These are phyloP conservation scores for Sebastes goodei DNA, from an alignment of 2,797 vertebrate genomes.

Conservation along the genomic window DNA sequence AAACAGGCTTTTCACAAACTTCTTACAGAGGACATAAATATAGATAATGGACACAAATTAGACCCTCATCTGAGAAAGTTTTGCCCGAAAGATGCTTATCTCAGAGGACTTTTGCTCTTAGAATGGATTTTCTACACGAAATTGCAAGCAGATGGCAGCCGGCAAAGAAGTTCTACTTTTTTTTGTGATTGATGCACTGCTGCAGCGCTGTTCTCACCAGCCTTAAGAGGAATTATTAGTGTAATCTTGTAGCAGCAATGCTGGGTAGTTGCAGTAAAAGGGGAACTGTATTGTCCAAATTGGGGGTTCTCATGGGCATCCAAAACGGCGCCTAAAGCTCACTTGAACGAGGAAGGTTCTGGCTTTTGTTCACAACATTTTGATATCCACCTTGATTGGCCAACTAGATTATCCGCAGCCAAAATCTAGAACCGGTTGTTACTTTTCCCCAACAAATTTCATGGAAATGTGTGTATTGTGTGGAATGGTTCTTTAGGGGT, in stretches of 20 bases:
- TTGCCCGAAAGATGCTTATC: constrained; percentile 67
- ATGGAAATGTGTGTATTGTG: background rate
- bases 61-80: constrained; percentile 73
- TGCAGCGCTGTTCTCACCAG: constrained; percentile 32
- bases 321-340: background rate
- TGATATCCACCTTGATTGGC: background rate
- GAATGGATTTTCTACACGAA: constrained; percentile 55
- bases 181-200: constrained; percentile 44
- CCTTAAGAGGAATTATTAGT: constrained; percentile 23
- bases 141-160: constrained; percentile 73
- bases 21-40: constrained; percentile 64
- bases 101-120: constrained; percentile 60
- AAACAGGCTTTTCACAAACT: constrained; percentile 50
- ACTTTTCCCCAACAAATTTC: background rate
- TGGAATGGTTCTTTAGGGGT: background rate
- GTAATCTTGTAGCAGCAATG: constrained; percentile 22
- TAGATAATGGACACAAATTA: constrained; percentile 69
- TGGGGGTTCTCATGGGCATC: constrained; percentile 17
- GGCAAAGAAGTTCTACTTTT: constrained; percentile 18
- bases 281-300: constrained; percentile 2
- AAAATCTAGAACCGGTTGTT: background rate
- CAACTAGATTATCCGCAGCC: background rate
- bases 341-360: background rate
- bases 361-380: background rate
- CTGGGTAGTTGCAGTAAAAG: constrained; percentile 21